Evolutionary conservation across 1,140 invertebrate genomes (phyloP).

Genomic region (Papilio xuthus): DNA sequence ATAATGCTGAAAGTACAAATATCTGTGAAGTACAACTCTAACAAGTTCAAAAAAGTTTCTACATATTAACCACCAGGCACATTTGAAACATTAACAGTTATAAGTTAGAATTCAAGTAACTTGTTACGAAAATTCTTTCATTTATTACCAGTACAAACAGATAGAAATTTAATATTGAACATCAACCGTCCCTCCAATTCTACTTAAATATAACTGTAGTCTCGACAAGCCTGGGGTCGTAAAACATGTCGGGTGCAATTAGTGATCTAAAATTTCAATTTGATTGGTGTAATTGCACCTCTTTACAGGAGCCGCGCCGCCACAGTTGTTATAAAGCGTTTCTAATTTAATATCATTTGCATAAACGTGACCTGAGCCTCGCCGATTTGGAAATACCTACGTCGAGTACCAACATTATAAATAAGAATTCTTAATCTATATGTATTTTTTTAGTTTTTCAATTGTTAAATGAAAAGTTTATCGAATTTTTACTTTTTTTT

Average conservation of each 20-base stretch:
- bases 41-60: no score
- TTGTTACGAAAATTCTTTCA: background rate
- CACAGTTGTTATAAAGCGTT: slow-evolving; percentile 80
- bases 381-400: slow-evolving; percentile 17
- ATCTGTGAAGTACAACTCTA: no score
- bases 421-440: slow-evolving; percentile 7
- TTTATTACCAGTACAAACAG: background rate
- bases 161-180: slow-evolving; percentile 23
- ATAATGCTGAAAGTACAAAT: no score
- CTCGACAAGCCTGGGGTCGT: slow-evolving; percentile 53
- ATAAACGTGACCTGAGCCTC: slow-evolving; percentile 73
- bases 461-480: no score
- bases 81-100: no score
- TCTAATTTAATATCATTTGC: slow-evolving; percentile 81
- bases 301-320: slow-evolving; percentile 66
- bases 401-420: background rate
- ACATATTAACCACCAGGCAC: no score
- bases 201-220: slow-evolving; percentile 57
- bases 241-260: slow-evolving; percentile 75
- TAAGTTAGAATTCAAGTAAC: background rate
- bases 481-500: no score
- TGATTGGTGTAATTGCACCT: slow-evolving; percentile 81
- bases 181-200: slow-evolving; percentile 46
- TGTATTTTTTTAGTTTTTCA: background rate
- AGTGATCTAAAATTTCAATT: slow-evolving; percentile 77